Conservation (phyloP, 2,113 vertebrate genomes). For the Stigmatopora nigra region DNA sequence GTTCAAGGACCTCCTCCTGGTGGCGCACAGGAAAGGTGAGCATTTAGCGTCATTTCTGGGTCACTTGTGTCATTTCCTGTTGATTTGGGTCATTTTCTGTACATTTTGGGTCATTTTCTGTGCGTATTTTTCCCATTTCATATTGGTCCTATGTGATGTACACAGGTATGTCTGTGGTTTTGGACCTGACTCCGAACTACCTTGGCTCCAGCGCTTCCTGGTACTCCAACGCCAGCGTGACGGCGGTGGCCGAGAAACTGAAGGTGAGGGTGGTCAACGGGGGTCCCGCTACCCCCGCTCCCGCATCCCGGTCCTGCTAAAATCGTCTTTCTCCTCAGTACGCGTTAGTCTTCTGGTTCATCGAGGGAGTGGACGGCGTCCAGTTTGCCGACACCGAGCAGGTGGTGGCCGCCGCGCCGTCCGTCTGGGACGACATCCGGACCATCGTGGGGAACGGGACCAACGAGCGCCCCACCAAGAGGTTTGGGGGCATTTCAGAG, state of each 20-base stretch:
- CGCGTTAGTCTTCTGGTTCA: slow-evolving; percentile 71
- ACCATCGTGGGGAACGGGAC: slow-evolving; percentile 65
- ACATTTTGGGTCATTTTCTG: no score
- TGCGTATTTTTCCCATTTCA: not conserved
- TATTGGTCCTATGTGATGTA: not conserved
- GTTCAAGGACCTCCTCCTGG: slow-evolving; percentile 61
- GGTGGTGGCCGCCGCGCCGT: slow-evolving; percentile 30
- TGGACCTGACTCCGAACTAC: slow-evolving; percentile 85
- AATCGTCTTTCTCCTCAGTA: slow-evolving; percentile 47
- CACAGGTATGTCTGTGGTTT: slow-evolving; percentile 73
- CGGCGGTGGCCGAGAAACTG: slow-evolving; percentile 51
- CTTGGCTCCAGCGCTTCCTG: slow-evolving; percentile 60
- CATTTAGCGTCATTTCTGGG: not conserved
- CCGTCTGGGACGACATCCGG: slow-evolving; percentile 64
- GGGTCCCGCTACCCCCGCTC: not conserved
- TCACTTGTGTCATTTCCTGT: no score
- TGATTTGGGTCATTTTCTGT: no score
- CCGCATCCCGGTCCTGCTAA: not conserved
- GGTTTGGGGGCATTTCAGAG: slow-evolving; percentile 26
- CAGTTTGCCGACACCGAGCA: slow-evolving; percentile 65
- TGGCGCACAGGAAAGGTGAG: slow-evolving; percentile 76
- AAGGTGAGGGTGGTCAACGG: slow-evolving; percentile 44
- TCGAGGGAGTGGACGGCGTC: slow-evolving; percentile 70
- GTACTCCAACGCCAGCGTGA: slow-evolving; percentile 61
- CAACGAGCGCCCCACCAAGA: slow-evolving; percentile 19